phyloP scores from a whole-genome alignment of 1,140 invertebrate genomes.

The Atta colombica region DNA sequence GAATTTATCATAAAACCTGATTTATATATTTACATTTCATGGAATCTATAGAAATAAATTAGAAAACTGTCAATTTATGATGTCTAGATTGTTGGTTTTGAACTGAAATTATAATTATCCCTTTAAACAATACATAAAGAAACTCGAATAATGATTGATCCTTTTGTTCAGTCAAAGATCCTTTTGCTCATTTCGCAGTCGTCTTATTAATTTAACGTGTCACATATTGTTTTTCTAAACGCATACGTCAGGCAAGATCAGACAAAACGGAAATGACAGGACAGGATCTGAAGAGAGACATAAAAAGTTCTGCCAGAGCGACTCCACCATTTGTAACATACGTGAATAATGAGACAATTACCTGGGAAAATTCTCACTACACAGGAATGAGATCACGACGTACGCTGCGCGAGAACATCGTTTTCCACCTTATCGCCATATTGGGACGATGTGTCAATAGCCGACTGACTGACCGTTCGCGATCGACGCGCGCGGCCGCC shows the following conservation, averaged over 20 bases:
- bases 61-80: neutral
- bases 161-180: neutral
- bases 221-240: neutral
- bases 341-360: slow-evolving; percentile 13
- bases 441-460: slow-evolving; percentile 73
- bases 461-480: slow-evolving; percentile 31
- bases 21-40: neutral
- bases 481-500: neutral
- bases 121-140: neutral
- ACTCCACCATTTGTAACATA: neutral
- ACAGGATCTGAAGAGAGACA: neutral
- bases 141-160: neutral
- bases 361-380: slow-evolving; percentile 61
- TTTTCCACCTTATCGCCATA: slow-evolving; percentile 72
- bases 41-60: neutral
- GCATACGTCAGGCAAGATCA: neutral
- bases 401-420: slow-evolving; percentile 53
- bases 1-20: neutral
- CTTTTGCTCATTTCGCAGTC: neutral
- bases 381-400: slow-evolving; percentile 53
- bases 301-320: no score
- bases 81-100: no score
- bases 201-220: neutral
- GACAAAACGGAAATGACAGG: neutral
- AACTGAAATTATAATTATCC: neutral